These are phyloP conservation scores for Parotia lawesii DNA, from an alignment of 2,113 vertebrate species.

Conservation along the genomic window DNA sequence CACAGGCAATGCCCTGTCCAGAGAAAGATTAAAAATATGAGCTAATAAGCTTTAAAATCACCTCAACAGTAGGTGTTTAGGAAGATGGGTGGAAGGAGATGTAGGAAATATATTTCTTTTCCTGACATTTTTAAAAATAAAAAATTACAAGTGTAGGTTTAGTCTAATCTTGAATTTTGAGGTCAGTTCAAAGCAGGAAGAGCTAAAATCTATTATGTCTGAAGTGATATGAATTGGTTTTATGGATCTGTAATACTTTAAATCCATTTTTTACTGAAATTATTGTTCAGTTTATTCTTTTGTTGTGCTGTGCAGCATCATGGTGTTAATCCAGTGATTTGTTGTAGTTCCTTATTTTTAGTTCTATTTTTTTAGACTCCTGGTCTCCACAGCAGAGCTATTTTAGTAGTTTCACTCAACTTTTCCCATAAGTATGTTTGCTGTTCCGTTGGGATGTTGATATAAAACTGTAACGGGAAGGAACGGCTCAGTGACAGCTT, in stretches of 20 bases:
- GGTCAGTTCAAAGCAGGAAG: neutral
- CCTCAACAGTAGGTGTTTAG: neutral
- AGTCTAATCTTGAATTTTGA: neutral
- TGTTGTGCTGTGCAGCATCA: neutral
- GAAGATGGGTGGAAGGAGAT: neutral
- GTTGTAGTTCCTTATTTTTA: neutral
- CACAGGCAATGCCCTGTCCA: neutral
- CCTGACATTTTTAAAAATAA: neutral
- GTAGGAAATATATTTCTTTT: neutral
- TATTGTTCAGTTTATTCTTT: neutral
- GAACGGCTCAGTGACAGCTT: neutral
- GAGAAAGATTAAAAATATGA: neutral
- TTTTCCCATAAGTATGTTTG: conserved; percentile 4
- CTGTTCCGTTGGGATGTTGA: conserved; percentile 14
- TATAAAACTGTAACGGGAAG: neutral
- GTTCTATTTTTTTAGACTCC: neutral
- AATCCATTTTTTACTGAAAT: neutral
- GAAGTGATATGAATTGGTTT: neutral
- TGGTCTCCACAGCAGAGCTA: neutral
- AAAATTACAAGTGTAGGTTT: neutral
- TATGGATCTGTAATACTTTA: neutral
- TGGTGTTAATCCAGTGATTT: neutral
- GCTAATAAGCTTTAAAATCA: neutral
- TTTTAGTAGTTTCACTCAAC: neutral
- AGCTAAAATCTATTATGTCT: neutral